Base-by-base conservation (phyloP, 2,888 invertebrate species). In the Orchesella flavescens region DNA sequence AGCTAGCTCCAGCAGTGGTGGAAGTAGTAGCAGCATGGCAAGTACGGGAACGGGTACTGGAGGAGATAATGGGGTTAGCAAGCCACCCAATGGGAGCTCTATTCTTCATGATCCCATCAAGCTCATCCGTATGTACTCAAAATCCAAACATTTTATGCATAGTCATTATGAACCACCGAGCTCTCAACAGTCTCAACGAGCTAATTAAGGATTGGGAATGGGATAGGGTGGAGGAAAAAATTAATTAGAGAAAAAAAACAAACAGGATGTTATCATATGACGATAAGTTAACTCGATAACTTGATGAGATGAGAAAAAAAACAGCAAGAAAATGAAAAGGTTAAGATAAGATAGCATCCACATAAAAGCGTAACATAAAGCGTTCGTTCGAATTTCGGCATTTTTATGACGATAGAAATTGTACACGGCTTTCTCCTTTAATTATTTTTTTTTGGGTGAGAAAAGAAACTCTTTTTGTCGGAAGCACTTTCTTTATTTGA, bases 101-200 rank as follows among this genome's bases (percentile, higher is more conserved):
- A 85, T 88, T 68, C 85, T 88, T 49, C 85, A 87, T 59, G 88
- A 88, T 65, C 88, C 88, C 21, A 86, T 88, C 72, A 87, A 86
- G 71, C 87, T 88, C 75, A 88, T 88, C 73, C 85, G 88, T 63
- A 87, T 88, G 84, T 88, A 88, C 78, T 87, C 88, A 21, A 87
- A 88, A 76, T 85, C 86, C 24, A 86, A 86, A 49, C 83, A 85
- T 73, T 86, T 83, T 65, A 74, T 78, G 17, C 73, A 83, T 57
- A 86, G 49, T 76, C 72, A 85, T 80, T 85, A 83, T 57, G 85
- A 85, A 34, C 84, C 43, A 61, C 43, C 57, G 66, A 75, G 76
- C 72, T 76, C 83, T 66, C 74, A 71, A 66, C 83, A 74, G 24
- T 74, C 83, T 66, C 84, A 84, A 77, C 71, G 83, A 77, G 83